phyloP scores from a whole-genome alignment of 2,888 invertebrate genomes.

The Cosmorhoe ocellata region DNA sequence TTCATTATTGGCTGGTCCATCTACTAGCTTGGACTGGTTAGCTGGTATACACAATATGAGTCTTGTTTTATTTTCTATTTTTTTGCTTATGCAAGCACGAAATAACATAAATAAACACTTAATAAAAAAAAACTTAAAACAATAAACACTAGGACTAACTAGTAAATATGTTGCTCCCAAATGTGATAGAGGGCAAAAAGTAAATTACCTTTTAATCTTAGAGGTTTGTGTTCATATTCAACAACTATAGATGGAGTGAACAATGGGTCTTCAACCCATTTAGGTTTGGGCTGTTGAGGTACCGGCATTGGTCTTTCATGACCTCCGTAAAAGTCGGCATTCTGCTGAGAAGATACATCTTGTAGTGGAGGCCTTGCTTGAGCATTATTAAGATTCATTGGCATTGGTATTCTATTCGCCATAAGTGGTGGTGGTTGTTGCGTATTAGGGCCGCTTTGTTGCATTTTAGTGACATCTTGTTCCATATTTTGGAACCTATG shows the following conservation, averaged over 20 bases:
- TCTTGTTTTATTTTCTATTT: too few relatives aligned
- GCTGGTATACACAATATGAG: too few relatives aligned
- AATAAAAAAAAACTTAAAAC: too few relatives aligned
- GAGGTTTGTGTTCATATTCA: conserved; percentile 87
- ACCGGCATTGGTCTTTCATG: conserved; percentile 24
- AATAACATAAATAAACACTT: too few relatives aligned
- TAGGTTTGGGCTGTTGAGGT: conserved; percentile 32
- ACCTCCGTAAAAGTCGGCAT: conserved; percentile 21
- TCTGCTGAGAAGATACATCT: conserved; percentile 27
- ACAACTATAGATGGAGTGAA: conserved; percentile 83
- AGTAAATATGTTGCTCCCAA: conserved; percentile 18
- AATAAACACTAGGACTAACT: too few relatives aligned
- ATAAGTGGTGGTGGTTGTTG: conserved; percentile 17
- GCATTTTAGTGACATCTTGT: conserved; percentile 12
- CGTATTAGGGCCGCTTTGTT: conserved; percentile 12
- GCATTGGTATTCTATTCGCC: conserved; percentile 14
- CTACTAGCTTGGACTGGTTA: too few relatives aligned
- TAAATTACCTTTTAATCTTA: conserved; percentile 78
- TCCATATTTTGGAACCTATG: conserved; percentile 19
- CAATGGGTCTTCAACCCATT: conserved; percentile 75
- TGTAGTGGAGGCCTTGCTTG: conserved; percentile 23
- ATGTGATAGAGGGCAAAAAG: conserved; percentile 15
- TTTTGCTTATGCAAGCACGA: too few relatives aligned
- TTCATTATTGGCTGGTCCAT: too few relatives aligned
- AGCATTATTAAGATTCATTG: conserved; percentile 6